A percentile compares a stretch with the other conserved stretches of the same genome.
Evolutionary conservation across 2,888 invertebrate genomes (phyloP).

Genomic region (Rhaphigaster nebulosa): DNA sequence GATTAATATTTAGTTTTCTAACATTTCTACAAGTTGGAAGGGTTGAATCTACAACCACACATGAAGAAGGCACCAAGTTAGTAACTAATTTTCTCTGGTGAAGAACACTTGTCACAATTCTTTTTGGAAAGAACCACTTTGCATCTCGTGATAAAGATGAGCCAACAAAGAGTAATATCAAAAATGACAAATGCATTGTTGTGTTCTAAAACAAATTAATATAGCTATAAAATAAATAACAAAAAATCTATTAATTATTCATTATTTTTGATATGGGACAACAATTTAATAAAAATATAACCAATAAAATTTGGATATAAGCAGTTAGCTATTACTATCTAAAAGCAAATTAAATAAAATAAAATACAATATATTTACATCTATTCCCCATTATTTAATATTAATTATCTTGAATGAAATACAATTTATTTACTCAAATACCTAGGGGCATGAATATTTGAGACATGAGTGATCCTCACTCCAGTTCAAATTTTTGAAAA

Average conservation of each 20-base stretch:
- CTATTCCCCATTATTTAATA: background rate
- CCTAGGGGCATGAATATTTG: background rate
- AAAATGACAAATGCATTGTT: background rate
- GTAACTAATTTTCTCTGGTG: slow-evolving; percentile 48
- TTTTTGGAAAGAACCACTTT: slow-evolving; percentile 54
- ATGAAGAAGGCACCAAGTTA: slow-evolving; percentile 51
- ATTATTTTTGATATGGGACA: background rate
- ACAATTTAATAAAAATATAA: too few species aligned
- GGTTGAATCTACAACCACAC: slow-evolving; percentile 48
- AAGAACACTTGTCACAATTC: slow-evolving; percentile 33
- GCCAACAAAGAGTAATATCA: slow-evolving; percentile 29
- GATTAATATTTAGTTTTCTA: slow-evolving; percentile 13
- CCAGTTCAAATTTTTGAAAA: background rate
- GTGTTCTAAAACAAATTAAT: slow-evolving; percentile 9
- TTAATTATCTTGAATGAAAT: background rate
- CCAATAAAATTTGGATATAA: too few species aligned
- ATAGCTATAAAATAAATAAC: background rate
- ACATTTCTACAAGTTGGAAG: slow-evolving; percentile 53
- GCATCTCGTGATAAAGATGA: slow-evolving; percentile 27
- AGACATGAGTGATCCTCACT: background rate
- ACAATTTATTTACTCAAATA: background rate
- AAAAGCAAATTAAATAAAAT: background rate
- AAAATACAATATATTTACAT: background rate
- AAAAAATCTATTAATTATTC: background rate
- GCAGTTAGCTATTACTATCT: too few species aligned